Conservation (phyloP, 2,888 invertebrate genomes). For the Drosophila prolongata region DNA sequence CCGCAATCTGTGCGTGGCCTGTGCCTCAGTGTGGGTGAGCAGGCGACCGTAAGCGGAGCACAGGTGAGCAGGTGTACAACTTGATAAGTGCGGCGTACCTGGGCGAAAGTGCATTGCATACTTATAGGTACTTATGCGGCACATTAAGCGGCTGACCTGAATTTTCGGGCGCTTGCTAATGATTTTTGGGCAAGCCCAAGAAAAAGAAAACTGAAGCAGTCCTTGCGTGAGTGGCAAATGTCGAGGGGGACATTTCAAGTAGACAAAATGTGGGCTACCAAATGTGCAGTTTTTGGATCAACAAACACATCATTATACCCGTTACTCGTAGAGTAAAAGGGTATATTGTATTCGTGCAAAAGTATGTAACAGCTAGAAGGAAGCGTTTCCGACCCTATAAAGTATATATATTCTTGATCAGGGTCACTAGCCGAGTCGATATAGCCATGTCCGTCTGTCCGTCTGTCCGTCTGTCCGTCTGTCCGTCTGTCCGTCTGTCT, state of each 20-base stretch:
- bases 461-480: too few species aligned
- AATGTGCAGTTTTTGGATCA: slow-evolving; percentile 18
- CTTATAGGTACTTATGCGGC: slow-evolving; percentile 75
- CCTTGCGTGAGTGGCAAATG: slow-evolving; percentile 4
- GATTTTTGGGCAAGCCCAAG: slow-evolving; percentile 49
- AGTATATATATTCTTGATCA: too few species aligned
- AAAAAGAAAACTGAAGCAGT: slow-evolving; percentile 21
- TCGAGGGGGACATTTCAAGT: slow-evolving; percentile 8
- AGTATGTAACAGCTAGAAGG: too few species aligned
- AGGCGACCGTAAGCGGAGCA: slow-evolving; percentile 9
- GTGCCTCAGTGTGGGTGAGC: neutral
- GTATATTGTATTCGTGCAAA: too few species aligned
- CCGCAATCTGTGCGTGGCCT: slow-evolving; percentile 45
- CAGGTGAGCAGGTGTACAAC: slow-evolving; percentile 10
- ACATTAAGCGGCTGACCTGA: slow-evolving; percentile 71
- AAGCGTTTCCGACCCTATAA: too few species aligned
- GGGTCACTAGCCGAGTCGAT: too few species aligned
- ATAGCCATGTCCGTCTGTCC: too few species aligned
- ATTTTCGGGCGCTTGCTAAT: slow-evolving; percentile 54
- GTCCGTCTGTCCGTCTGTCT: too few species aligned
- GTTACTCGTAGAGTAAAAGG: too few species aligned
- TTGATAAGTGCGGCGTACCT: slow-evolving; percentile 26
- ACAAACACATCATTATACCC: slow-evolving; percentile 17
- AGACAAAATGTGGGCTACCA: slow-evolving; percentile 22
- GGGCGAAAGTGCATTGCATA: slow-evolving; percentile 68